Conservation (phyloP, 2,888 invertebrate species). For the Fragum fragum region DNA sequence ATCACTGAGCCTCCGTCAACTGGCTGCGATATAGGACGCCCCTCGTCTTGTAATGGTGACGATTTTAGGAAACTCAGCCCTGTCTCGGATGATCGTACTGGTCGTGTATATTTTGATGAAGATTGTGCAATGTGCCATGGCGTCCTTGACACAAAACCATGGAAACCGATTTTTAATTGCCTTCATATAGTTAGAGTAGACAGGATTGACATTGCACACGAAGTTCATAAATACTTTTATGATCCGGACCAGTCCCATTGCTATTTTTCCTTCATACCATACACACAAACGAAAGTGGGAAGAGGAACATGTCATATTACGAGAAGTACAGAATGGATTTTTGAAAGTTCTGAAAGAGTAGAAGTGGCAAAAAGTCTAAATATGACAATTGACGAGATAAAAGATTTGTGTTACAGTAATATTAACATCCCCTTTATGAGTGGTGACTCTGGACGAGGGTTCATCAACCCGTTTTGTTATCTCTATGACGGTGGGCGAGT, state of each 20-base stretch:
- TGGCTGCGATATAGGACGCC: neutral
- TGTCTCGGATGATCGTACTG: neutral
- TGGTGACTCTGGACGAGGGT: neutral
- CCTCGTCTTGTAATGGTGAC: neutral
- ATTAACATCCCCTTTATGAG: neutral
- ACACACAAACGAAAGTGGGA: neutral
- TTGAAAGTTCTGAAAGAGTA: neutral
- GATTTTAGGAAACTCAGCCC: neutral
- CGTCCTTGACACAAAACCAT: neutral
- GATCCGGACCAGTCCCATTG: neutral
- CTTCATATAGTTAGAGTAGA: neutral
- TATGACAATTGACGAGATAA: neutral
- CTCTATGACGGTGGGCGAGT: neutral
- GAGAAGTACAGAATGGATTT: neutral
- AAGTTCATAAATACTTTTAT: neutral
- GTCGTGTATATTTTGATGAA: neutral
- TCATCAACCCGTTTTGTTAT: slow-evolving; percentile 3
- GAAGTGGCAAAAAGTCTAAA: neutral
- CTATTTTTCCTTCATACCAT: neutral
- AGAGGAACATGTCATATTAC: neutral
- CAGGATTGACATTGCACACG: neutral
- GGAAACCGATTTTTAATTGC: neutral
- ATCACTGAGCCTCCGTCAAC: neutral
- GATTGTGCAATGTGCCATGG: slow-evolving; percentile 17
- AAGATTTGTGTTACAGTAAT: neutral